phyloP scores from a whole-genome alignment of 1,140 invertebrate genomes.

The Aporrectodea caliginosa region DNA sequence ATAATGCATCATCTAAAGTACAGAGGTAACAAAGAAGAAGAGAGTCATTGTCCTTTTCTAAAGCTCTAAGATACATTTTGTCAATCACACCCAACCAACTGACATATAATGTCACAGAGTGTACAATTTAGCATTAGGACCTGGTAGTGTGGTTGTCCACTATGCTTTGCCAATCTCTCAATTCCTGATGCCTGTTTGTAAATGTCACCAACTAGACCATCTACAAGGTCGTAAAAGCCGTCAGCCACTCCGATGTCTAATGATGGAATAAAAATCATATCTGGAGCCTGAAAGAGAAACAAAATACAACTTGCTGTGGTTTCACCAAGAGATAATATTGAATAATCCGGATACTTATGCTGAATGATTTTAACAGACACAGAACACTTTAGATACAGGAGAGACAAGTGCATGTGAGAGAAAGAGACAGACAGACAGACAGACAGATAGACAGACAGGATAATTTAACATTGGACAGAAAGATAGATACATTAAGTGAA shows the following conservation, averaged over 20 bases:
- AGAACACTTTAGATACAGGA: background rate
- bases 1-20: no score
- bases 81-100: no score
- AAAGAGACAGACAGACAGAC: background rate
- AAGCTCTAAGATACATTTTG: no score
- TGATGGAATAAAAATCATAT: constrained; percentile 70
- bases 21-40: no score
- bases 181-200: constrained; percentile 75
- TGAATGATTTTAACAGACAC: background rate
- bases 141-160: constrained; percentile 54
- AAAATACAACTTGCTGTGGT: no score
- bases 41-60: no score
- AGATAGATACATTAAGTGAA: no score
- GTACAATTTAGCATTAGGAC: no score
- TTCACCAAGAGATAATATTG: background rate
- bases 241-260: constrained; percentile 71
- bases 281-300: constrained; percentile 61
- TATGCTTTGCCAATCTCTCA: constrained; percentile 60
- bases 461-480: no score
- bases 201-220: constrained; percentile 75
- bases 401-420: background rate
- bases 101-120: no score
- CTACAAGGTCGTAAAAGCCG: constrained; percentile 73
- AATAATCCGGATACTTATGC: background rate
- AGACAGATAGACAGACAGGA: background rate